A percentile compares a stretch with the other conserved stretches of the same genome.
Evolutionary conservation across 2,888 invertebrate species (phyloP).

Genomic region (Priocnemis perturbator): DNA sequence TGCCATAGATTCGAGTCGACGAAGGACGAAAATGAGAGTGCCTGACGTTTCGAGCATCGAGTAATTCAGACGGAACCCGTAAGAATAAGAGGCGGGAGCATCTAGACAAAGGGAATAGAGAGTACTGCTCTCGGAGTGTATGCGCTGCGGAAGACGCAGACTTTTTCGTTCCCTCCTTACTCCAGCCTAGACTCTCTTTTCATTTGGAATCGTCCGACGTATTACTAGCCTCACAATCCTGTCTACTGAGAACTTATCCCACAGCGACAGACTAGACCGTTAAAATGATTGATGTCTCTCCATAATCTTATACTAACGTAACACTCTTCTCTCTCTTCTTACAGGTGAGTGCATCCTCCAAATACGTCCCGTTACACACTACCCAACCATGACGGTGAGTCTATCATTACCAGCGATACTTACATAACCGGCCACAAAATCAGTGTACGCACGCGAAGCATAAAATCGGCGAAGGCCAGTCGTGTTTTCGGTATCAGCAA

Average conservation of each 20-base stretch:
- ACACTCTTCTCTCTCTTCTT: conserved; percentile 31
- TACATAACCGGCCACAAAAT: too few species aligned
- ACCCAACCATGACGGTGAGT: conserved; percentile 19
- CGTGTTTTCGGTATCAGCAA: too few species aligned
- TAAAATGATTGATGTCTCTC: too few species aligned
- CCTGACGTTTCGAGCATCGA: conserved; percentile 36
- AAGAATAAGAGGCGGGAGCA: conserved; percentile 41
- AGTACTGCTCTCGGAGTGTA: conserved; percentile 29
- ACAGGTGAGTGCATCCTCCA: conserved; percentile 48
- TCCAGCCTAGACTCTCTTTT: neutral
- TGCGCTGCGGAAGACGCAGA: neutral
- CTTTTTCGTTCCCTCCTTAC: neutral
- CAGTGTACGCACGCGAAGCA: too few species aligned
- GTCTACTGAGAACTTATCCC: too few species aligned
- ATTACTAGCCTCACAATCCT: too few species aligned
- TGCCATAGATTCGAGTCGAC: conserved; percentile 38
- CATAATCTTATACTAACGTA: neutral
- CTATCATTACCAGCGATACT: too few species aligned
- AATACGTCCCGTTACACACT: neutral
- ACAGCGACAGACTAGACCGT: too few species aligned
- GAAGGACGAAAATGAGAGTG: conserved; percentile 54
- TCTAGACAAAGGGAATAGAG: conserved; percentile 23
- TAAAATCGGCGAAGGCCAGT: too few species aligned
- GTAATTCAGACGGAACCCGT: conserved; percentile 47
- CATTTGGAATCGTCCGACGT: neutral